phyloP scores from a whole-genome alignment of 64 coral and sea anemone genomes.

The Stylophora pistillata region DNA sequence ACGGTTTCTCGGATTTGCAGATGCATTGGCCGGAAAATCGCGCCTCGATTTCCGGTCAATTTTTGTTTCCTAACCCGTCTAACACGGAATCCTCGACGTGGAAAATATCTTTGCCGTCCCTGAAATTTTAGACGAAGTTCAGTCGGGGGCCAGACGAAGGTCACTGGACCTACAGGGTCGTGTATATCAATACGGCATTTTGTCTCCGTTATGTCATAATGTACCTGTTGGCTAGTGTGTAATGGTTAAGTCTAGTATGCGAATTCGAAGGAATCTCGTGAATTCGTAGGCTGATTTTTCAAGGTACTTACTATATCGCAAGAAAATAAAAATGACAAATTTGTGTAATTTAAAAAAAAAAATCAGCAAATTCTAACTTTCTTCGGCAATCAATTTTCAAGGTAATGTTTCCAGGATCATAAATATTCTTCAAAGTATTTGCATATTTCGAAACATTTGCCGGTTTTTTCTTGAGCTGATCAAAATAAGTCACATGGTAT shows the following conservation, averaged over 20 bases:
- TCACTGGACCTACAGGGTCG: not conserved
- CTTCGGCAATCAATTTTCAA: not conserved
- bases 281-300: too few species aligned
- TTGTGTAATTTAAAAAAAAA: not conserved
- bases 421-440: not conserved
- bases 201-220: not conserved
- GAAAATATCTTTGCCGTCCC: not conserved
- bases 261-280: too few species aligned
- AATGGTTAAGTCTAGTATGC: not conserved
- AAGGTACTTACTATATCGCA: too few species aligned
- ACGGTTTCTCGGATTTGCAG: too few species aligned
- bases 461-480: slow-evolving; percentile 44
- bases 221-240: not conserved
- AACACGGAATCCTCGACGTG: not conserved
- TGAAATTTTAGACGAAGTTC: not conserved
- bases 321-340: too few species aligned
- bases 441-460: not conserved
- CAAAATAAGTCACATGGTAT: slow-evolving; percentile 21
- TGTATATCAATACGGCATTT: not conserved
- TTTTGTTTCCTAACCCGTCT: not conserved
- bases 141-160: not conserved
- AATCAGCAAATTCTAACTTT: not conserved
- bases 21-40: too few species aligned
- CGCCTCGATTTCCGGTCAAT: not conserved
- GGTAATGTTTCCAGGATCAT: not conserved